Evolutionary conservation across 2,113 vertebrate species (phyloP).

Genomic region (Nycticryphes semicollaris): DNA sequence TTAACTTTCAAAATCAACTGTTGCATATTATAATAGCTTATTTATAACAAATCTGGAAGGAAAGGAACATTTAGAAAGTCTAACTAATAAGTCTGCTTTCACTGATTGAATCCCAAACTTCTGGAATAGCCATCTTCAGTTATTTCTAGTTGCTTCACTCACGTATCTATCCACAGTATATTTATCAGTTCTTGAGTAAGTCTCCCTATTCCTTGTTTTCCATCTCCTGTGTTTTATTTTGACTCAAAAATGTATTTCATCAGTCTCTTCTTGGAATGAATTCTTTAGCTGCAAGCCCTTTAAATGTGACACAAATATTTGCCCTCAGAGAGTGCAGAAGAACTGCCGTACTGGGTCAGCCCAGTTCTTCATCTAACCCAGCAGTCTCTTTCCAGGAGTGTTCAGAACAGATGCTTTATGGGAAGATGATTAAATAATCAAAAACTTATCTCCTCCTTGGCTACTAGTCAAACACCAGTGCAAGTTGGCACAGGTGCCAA

Average conservation of each 20-base stretch:
- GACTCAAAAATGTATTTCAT: neutral
- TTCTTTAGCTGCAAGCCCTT: neutral
- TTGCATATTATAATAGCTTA: neutral
- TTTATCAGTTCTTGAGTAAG: neutral
- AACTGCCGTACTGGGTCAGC: rapidly evolving
- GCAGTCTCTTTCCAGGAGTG: neutral
- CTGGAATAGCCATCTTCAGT: neutral
- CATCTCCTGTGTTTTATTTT: neutral
- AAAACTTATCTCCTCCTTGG: neutral
- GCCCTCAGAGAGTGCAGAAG: neutral
- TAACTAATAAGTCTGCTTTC: neutral
- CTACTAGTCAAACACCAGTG: neutral
- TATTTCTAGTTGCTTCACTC: neutral
- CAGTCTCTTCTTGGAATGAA: neutral
- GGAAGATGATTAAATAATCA: neutral
- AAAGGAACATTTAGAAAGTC: neutral
- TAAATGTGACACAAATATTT: neutral
- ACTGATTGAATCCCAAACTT: neutral
- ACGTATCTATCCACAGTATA: neutral
- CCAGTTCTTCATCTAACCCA: neutral
- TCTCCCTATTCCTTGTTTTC: neutral
- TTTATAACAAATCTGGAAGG: neutral
- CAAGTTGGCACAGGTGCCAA: neutral
- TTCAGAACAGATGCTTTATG: neutral
- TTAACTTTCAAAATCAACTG: neutral